Conservation (phyloP, 2,113 vertebrate genomes). For the Osmerus mordax region DNA sequence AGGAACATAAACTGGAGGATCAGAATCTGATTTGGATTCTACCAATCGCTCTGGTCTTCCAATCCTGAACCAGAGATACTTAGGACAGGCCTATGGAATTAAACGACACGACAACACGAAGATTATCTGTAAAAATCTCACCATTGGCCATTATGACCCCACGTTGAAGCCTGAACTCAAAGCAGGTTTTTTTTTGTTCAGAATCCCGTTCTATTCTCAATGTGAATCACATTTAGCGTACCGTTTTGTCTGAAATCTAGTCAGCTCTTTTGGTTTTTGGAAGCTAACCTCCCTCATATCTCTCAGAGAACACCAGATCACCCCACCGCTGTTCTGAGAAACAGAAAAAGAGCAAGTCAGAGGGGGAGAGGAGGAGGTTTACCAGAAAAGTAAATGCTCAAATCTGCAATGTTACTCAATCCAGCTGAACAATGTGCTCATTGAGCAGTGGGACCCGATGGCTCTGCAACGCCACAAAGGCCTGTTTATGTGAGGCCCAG, state of each 20-base stretch:
- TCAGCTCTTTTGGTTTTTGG: conserved; percentile 9
- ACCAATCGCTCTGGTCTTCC: neutral
- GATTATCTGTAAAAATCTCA: no score
- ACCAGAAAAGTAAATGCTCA: neutral
- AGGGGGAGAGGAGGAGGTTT: neutral
- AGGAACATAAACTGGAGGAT: conserved; percentile 15
- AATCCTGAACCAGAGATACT: neutral
- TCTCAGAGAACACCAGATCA: conserved; percentile 1
- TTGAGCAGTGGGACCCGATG: conserved; percentile 14
- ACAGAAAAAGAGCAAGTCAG: neutral
- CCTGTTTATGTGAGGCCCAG: conserved; percentile 13
- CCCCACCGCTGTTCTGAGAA: neutral
- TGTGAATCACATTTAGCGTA: neutral
- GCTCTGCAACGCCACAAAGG: conserved; percentile 4
- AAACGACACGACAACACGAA: neutral
- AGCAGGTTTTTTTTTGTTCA: no score
- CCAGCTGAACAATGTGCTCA: conserved; percentile 16
- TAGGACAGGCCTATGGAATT: neutral
- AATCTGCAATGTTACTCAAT: conserved; percentile 26
- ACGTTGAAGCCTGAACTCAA: no score
- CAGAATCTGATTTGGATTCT: neutral
- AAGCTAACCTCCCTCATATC: conserved; percentile 2
- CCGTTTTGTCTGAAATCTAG: neutral
- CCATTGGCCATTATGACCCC: no score
- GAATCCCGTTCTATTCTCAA: neutral